Evolutionary conservation across 2,888 invertebrate genomes (phyloP).

Genomic region (Thecophora atra): DNA sequence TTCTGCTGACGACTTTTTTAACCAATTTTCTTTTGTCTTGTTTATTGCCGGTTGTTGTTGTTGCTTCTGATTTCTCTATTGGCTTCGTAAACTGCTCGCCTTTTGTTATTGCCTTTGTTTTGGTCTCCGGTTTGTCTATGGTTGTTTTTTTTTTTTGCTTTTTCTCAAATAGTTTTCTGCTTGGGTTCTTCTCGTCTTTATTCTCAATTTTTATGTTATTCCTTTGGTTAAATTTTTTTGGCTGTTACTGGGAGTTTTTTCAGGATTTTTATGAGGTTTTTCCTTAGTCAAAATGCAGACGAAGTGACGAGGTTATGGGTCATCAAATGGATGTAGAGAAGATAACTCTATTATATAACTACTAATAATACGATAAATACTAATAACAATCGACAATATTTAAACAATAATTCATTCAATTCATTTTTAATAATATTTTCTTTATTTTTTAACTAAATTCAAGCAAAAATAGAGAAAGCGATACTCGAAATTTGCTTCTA

Average conservation of each 20-base stretch:
- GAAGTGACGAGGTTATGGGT: no score
- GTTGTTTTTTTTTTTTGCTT: neutral
- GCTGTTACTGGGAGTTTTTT: neutral
- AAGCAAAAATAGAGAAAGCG: no score
- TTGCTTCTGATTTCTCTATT: neutral
- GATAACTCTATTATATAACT: no score
- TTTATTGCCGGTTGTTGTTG: slow-evolving; percentile 6
- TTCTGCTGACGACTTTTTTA: neutral
- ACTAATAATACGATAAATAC: no score
- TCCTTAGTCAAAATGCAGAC: no score
- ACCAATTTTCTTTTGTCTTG: neutral
- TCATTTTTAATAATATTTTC: no score
- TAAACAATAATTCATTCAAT: no score
- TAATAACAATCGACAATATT: no score
- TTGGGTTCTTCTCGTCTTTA: neutral
- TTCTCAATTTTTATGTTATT: neutral
- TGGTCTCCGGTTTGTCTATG: slow-evolving; percentile 7
- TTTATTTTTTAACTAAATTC: no score
- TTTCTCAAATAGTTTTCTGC: slow-evolving; percentile 8
- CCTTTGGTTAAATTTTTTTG: neutral
- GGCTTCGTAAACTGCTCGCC: neutral
- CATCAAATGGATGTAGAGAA: no score
- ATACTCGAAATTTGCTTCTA: no score
- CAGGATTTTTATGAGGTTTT: neutral
- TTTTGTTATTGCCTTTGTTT: neutral